Base-by-base conservation (phyloP, 2,113 vertebrate genomes). In the Diphyllodes magnificus region DNA sequence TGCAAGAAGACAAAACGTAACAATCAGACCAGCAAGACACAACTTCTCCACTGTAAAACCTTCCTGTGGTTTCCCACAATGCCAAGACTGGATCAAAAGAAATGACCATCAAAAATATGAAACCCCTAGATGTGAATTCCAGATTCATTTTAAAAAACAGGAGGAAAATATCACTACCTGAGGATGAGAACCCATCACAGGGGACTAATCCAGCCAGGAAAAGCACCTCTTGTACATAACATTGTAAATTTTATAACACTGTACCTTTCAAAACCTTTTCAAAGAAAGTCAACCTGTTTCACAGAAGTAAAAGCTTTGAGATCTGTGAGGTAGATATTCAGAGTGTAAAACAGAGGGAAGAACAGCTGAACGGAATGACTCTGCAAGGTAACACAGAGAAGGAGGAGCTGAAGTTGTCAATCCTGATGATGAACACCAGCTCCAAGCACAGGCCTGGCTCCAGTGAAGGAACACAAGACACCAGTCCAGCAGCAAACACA, bases 1-100 rank as follows among this genome's bases (percentile, higher is more conserved):
- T 99, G 89, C 24, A 31, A 66, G 60, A 60, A 30, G 21, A 71
- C 47, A 92, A 69, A 95, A 53, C 15, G 22, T 1, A 47, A 66
- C 4, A 4, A 2, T 33, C 27, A 15, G 83, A 17, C 45, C 63
- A 75, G 56, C 20, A 37, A 70, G 88, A 51, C 8, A 15, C 82
- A 68, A 18, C 31, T 68, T 6, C 15, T 33, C 57, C 56, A 3
- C 47, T 9, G 40, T 9, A 47, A 78, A 93, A 66, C n/a, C 24
- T 51, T 35, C 63, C 57, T 11, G 33, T 11, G 4, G 0, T 4
- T 53, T 86, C 66, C 66, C 65, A 50, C 1, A 3, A 25, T 3
- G 21, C 42, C 13, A 70, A 57, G 39, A 23, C 30, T 19, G 42
- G 9, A 22, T 21, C 22, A 78, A 35, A 77, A 63, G 6, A 49